These are phyloP conservation scores for Delphinus delphis DNA, from an alignment of 2,113 vertebrate species.

Conservation along the genomic window DNA sequence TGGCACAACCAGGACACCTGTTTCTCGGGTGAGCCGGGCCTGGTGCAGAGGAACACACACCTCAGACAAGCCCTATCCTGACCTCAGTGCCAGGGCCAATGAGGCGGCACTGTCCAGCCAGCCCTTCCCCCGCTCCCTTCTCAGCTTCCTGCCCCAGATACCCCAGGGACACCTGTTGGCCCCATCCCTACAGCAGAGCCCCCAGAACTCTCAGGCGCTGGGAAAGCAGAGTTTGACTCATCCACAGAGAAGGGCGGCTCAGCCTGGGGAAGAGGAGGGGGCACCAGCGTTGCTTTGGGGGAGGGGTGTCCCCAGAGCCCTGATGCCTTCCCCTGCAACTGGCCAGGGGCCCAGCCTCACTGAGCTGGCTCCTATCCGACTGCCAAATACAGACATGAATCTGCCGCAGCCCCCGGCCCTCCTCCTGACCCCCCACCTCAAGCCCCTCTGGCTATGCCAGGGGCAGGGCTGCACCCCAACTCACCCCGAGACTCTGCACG, in stretches of 20 bases:
- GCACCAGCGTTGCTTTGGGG: slow-evolving; percentile 55
- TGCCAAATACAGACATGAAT: slow-evolving; percentile 81
- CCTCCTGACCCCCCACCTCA: slow-evolving; percentile 53
- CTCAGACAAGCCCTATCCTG: slow-evolving; percentile 45
- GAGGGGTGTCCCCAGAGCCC: slow-evolving; percentile 71
- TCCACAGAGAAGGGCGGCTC: neutral
- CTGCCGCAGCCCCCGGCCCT: slow-evolving; percentile 66
- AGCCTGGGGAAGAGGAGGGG: slow-evolving; percentile 23
- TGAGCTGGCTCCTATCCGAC: slow-evolving; percentile 71
- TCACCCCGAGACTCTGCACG: slow-evolving; percentile 66
- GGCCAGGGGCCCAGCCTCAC: slow-evolving; percentile 73
- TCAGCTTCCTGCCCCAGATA: slow-evolving; percentile 72
- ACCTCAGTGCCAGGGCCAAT: slow-evolving; percentile 41
- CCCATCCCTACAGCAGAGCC: neutral
- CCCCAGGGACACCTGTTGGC: slow-evolving; percentile 64
- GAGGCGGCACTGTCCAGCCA: slow-evolving; percentile 35
- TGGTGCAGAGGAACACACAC: neutral
- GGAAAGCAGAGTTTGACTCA: neutral
- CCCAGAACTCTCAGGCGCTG: neutral
- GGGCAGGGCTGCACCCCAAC: slow-evolving; percentile 67
- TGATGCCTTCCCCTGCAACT: slow-evolving; percentile 60
- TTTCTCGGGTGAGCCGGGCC: slow-evolving; percentile 29
- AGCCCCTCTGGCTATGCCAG: neutral
- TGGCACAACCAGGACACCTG: neutral
- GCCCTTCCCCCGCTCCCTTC: slow-evolving; percentile 71